Evolutionary conservation across 2,797 vertebrate genomes (phyloP).

Genomic region (Alectoris magna): DNA sequence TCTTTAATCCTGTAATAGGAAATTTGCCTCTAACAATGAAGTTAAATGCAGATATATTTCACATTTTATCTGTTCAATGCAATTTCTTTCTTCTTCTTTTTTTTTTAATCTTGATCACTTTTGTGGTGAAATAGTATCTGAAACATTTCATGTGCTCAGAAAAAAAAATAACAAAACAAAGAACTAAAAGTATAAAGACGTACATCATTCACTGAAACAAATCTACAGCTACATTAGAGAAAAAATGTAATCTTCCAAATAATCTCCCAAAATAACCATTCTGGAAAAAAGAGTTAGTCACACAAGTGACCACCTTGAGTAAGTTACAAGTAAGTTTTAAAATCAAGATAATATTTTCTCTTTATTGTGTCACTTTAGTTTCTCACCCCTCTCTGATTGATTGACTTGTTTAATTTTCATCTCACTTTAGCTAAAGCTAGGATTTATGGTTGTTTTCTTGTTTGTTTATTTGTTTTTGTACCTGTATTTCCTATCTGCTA

Average conservation of each 20-base stretch:
- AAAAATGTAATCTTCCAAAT: neutral
- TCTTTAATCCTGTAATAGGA: neutral
- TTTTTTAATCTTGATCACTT: neutral
- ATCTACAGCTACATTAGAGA: neutral
- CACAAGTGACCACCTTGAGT: neutral
- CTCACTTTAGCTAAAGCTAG: neutral
- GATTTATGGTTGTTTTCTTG: neutral
- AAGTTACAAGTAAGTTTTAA: neutral
- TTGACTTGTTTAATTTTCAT: neutral
- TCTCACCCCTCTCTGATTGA: neutral
- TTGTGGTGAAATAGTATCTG: neutral
- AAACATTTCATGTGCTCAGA: neutral
- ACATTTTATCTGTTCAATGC: neutral
- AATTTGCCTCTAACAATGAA: neutral
- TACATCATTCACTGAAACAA: neutral
- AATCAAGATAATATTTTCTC: neutral
- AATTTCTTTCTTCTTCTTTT: neutral
- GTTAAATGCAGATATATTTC: neutral
- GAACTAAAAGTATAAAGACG: neutral
- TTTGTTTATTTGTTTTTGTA: neutral
- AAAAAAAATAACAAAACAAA: neutral
- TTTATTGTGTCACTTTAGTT: neutral
- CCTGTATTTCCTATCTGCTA: neutral
- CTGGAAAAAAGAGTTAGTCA: neutral
- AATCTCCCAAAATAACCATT: neutral